A percentile compares a stretch with the other conserved stretches of the same genome.
phyloP scores from a whole-genome alignment of 2,888 invertebrate species.

The Cataglyphis altisquamis region DNA sequence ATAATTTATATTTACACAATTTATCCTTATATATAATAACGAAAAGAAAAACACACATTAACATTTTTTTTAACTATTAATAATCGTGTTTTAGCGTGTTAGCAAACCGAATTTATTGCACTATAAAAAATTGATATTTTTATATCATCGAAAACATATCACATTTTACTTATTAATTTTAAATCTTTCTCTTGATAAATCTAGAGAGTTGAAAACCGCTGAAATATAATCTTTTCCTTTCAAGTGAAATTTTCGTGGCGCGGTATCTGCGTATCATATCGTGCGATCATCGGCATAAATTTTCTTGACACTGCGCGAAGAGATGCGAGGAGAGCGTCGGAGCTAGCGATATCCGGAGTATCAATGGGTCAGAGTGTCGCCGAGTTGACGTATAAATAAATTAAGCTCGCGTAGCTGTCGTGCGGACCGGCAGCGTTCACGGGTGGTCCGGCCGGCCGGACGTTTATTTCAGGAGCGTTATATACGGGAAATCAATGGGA shows the following conservation, averaged over 20 bases:
- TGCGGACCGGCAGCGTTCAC: slow-evolving; percentile 30
- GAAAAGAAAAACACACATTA: neutral
- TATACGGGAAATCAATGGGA: slow-evolving; percentile 61
- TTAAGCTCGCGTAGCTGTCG: slow-evolving; percentile 55
- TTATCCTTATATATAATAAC: neutral
- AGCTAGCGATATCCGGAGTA: slow-evolving; percentile 26
- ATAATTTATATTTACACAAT: neutral
- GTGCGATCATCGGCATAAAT: slow-evolving; percentile 29
- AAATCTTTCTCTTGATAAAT: neutral
- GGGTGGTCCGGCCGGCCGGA: slow-evolving; percentile 45
- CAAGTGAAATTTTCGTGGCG: neutral
- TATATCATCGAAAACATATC: neutral
- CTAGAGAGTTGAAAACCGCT: neutral
- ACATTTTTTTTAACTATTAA: neutral
- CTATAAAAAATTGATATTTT: neutral
- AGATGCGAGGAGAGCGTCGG: neutral
- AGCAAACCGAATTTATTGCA: neutral
- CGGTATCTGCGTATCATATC: slow-evolving; percentile 16
- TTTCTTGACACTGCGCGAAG: neutral
- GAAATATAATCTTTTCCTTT: neutral
- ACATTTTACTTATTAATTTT: neutral
- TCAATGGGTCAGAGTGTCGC: slow-evolving; percentile 50
- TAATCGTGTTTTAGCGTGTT: neutral
- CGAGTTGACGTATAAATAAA: slow-evolving; percentile 59
- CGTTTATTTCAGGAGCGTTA: slow-evolving; percentile 60